Evolutionary conservation across 1,140 invertebrate genomes (phyloP), one percentile per base, ranked within the genome.

Genomic region (Nebria ingens): DNA sequence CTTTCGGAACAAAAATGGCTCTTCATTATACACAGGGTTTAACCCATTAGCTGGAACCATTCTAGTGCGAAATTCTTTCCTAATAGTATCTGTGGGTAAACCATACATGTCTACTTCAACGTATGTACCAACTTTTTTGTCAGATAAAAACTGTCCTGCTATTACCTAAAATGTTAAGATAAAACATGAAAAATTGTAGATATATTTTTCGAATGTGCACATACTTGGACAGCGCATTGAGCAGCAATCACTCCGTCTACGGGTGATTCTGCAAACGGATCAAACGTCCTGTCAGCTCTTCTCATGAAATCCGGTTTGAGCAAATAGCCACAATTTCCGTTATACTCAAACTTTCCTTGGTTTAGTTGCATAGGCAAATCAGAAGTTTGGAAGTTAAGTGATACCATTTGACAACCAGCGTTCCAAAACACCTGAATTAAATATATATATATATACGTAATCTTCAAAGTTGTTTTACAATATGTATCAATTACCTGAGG

Each of bases 51-150:
- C 87, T 11, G 95, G 94, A 54, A 99, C 92, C 72, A 97, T 83
- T 61, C 93, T 79, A 0, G 97, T 99, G 15, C 94, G 81, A 71
- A 98, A 99, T 75, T 99, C 97, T 71, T 95, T 97, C 21, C 96
- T 79, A 63, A 99, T 99, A 21, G 97, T 99, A 74, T 99, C 97
- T 0, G 97, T 96, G 1, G 97, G 95, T 61, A 99, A 76, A 51
- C 97, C 97, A 74, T 98, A 99, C 97, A 99, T 99, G 73, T 99
- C 97, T 20, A 99, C 97, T 74, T 99, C 97, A 9, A 99, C 97
- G 73, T 98, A 99, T 1, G 97, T 99, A 6, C 96, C 95, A 42
- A 89, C 63, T 73, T 98, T 98, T 73, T 97, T 97, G 71, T 99
- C 97, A 0, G 95, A 98, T 62, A 99, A 83, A 76, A 99, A 99